Evolutionary conservation across 2,113 vertebrate species (phyloP), one percentile per base, ranked within the genome.

Genomic region (Callocephalon fimbriatum): DNA sequence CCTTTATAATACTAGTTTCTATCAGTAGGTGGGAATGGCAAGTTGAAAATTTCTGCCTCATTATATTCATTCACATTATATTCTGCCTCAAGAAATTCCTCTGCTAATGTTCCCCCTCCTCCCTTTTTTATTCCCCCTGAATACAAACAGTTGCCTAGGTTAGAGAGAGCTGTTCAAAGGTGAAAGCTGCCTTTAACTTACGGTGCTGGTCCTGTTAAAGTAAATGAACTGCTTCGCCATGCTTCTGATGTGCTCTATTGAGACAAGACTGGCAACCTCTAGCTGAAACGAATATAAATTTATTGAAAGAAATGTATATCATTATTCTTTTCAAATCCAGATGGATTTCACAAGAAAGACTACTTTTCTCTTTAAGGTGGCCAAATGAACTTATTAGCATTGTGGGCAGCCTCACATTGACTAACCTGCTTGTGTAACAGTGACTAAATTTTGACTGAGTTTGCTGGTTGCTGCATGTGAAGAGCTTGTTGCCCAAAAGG

Each of bases 221-320:
- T 81, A 93, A 65, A 99, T 97, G 38, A 98, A 38, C 97, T 99
- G 99, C 90, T 99, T 98, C 35, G 99, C 99, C 98, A 98, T 97
- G 54, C 97, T 99, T n/a, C 96, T 94, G 18, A 98, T 76, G 31
- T 91, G 95, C 31, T 96, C 95, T n/a, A 95, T 97, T 0, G 98
- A 98, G 80, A 98, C 90, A 2, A 98, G 96, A 58, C 97, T 98
- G 76, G 98, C 98, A 94, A 99, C 95, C 47, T 99, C 98, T 31
- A 99, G 97, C 99, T 99, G 86, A 63, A 96, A 91, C 2, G 16
- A 91, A 76, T 37, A 90, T 56, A 66, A 70, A 86, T 83, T 65
- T 23, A 31, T 90, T 91, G 38, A 68, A 79, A 92, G 45, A 90
- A 48, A 58, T 42, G 47, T 35, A 40, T 42, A 67, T 29, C 45